Evolutionary conservation across 2,797 vertebrate genomes (phyloP).

Genomic region (Poecilia picta): DNA sequence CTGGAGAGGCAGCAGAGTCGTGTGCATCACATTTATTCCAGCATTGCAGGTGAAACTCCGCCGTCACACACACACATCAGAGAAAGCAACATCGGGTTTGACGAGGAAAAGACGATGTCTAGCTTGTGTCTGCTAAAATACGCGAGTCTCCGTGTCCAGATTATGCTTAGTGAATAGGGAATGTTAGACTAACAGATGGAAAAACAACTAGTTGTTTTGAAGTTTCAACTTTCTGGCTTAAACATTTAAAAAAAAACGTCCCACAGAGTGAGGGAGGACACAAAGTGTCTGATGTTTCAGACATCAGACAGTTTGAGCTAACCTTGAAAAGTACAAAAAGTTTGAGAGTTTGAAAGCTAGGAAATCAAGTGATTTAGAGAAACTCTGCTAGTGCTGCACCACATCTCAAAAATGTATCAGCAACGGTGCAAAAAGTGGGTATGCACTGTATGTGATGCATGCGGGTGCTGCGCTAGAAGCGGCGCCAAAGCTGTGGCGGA

Average conservation of each 20-base stretch:
- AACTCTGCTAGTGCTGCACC: neutral
- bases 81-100: neutral
- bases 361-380: neutral
- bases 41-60: conserved; percentile 45
- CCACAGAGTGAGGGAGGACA: neutral
- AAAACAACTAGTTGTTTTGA: neutral
- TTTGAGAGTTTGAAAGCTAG: neutral
- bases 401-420: neutral
- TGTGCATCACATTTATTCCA: conserved; percentile 46
- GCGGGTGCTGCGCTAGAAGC: too few species aligned
- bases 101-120: neutral
- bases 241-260: neutral
- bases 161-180: neutral
- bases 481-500: too few species aligned
- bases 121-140: neutral
- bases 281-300: neutral
- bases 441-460: neutral
- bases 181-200: neutral
- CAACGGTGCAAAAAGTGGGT: neutral
- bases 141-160: neutral
- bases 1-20: conserved; percentile 53
- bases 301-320: neutral
- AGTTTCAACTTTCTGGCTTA: neutral
- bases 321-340: neutral
- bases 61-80: neutral